These are phyloP conservation scores for Nymphicus hollandicus DNA, from an alignment of 2,113 vertebrate genomes.

Conservation along the genomic window DNA sequence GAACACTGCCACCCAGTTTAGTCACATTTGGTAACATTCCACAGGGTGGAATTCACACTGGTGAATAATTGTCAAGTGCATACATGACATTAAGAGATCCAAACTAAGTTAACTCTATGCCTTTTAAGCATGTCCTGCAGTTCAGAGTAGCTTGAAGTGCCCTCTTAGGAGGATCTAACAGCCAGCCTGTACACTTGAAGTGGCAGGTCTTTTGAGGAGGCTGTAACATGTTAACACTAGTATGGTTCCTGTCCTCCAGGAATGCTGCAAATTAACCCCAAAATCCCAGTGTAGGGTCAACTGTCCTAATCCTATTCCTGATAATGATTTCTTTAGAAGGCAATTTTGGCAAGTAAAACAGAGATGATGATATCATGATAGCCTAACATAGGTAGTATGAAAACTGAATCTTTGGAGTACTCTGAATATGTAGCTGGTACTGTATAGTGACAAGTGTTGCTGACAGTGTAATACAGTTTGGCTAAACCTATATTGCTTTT, in stretches of 20 bases:
- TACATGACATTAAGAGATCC: background rate
- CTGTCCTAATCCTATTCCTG: background rate
- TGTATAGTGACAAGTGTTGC: accelerated
- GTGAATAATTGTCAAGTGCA: background rate
- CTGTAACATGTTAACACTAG: background rate
- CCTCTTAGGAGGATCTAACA: background rate
- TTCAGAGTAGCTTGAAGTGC: background rate
- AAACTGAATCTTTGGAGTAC: background rate
- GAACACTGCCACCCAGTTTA: background rate
- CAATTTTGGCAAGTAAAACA: background rate
- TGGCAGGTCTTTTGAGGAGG: background rate
- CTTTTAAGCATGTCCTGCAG: background rate
- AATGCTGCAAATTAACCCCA: background rate
- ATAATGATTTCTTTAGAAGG: background rate
- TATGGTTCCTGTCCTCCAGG: background rate
- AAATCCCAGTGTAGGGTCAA: background rate
- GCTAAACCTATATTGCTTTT: background rate
- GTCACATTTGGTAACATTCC: background rate
- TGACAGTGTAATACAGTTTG: background rate
- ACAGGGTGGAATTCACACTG: background rate
- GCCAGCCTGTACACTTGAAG: background rate
- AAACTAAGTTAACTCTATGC: background rate
- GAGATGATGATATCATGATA: background rate
- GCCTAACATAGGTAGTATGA: background rate
- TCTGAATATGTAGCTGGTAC: background rate